Evolutionary conservation across 2,888 invertebrate species (phyloP).

Genomic region (Drosophila ustulata): DNA sequence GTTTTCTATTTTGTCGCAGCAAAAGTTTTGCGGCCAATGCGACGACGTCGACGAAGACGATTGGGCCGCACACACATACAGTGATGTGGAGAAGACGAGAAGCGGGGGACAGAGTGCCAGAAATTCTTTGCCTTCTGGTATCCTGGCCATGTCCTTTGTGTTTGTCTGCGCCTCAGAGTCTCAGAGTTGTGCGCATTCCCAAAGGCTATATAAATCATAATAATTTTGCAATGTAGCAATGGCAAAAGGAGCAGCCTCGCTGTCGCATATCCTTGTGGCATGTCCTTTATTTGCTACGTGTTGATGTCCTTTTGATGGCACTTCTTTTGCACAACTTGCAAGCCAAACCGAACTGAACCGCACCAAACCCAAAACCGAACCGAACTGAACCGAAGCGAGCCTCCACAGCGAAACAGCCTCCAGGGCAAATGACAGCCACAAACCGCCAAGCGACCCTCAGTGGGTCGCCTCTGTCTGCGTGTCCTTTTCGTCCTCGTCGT

Average conservation of each 20-base stretch:
- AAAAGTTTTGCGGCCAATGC: slow-evolving; percentile 80
- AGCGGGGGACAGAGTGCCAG: neutral
- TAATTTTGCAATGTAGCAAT: slow-evolving; percentile 81
- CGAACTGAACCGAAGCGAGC: slow-evolving; percentile 12
- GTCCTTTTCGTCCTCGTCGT: slow-evolving; percentile 15
- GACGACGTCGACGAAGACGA: slow-evolving; percentile 53
- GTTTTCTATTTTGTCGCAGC: slow-evolving; percentile 80
- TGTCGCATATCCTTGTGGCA: slow-evolving; percentile 80
- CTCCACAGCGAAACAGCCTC: slow-evolving; percentile 53
- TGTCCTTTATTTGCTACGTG: slow-evolving; percentile 82
- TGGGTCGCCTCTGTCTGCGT: slow-evolving; percentile 7
- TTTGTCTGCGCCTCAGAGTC: slow-evolving; percentile 57
- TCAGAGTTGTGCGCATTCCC: slow-evolving; percentile 75
- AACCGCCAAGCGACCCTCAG: slow-evolving; percentile 64
- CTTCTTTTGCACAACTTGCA: slow-evolving; percentile 57
- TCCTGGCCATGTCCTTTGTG: slow-evolving; percentile 74
- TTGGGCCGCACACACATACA: slow-evolving; percentile 34
- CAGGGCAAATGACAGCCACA: slow-evolving; percentile 68
- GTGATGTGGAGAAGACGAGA: slow-evolving; percentile 3
- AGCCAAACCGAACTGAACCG: slow-evolving; percentile 17
- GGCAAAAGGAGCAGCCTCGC: slow-evolving; percentile 60
- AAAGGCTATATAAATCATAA: slow-evolving; percentile 81
- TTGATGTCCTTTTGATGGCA: slow-evolving; percentile 82
- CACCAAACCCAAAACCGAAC: neutral
- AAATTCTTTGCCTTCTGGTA: slow-evolving; percentile 32